Conservation (phyloP, 2,888 invertebrate genomes). For the Eristalis arbustorum region DNA sequence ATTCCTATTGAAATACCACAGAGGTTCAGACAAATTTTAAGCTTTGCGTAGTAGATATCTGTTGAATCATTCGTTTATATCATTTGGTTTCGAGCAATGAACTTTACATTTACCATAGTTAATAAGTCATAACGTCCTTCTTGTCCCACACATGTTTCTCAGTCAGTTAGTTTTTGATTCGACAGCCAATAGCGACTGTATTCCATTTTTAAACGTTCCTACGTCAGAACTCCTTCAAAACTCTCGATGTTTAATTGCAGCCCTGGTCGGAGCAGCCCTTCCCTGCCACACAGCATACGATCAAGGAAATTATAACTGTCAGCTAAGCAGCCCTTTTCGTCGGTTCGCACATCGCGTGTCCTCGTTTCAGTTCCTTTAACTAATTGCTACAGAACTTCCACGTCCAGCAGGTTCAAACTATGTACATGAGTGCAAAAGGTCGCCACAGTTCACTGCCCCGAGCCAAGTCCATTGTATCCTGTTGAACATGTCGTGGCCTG, state of each 20-base stretch:
- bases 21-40: no score
- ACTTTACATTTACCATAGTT: no score
- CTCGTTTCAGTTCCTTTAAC: conserved; percentile 15
- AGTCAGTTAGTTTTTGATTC: background rate
- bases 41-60: no score
- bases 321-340: conserved; percentile 14
- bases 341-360: background rate
- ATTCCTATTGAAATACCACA: no score
- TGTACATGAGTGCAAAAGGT: conserved; percentile 54
- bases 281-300: background rate
- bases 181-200: background rate
- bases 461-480: conserved; percentile 41
- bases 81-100: no score
- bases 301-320: conserved; percentile 57
- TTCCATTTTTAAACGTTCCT: background rate
- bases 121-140: background rate
- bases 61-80: no score
- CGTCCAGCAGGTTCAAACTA: conserved; percentile 41
- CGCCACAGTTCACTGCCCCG: conserved; percentile 61
- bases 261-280: background rate
- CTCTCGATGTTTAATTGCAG: conserved; percentile 13
- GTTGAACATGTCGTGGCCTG: conserved; percentile 57
- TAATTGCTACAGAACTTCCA: conserved; percentile 56
- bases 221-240: background rate
- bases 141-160: background rate